Evolutionary conservation across 2,113 vertebrate genomes (phyloP).

Genomic region (Physeter macrocephalus): DNA sequence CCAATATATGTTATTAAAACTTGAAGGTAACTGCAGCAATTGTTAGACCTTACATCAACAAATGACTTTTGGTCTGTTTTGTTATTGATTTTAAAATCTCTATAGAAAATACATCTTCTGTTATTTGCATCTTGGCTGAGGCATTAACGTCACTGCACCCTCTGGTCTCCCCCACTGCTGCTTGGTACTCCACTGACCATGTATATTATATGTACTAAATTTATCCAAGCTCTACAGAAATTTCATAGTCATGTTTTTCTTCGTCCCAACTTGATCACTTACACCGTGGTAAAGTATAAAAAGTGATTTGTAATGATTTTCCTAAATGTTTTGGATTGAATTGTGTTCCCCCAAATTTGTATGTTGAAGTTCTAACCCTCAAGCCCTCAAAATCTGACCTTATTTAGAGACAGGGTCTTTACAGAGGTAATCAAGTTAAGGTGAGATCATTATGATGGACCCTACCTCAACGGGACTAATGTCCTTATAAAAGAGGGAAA

Average conservation of each 20-base stretch:
- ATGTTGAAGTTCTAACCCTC: background rate
- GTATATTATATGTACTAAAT: background rate
- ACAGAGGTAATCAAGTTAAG: background rate
- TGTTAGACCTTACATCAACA: background rate
- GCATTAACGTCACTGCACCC: rapidly evolving
- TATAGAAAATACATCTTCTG: background rate
- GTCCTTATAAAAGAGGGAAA: background rate
- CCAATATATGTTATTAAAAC: background rate
- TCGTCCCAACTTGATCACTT: background rate
- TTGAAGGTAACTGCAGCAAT: background rate
- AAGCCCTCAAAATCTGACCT: background rate
- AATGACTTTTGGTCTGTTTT: background rate
- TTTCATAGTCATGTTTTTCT: background rate
- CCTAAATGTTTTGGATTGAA: background rate
- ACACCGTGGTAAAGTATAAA: background rate
- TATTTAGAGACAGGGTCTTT: background rate
- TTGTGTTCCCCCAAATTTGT: too few relatives aligned
- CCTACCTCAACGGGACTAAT: background rate
- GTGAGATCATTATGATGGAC: background rate
- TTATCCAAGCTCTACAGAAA: background rate
- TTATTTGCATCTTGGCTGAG: background rate
- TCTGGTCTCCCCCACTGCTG: background rate
- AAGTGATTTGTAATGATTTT: background rate
- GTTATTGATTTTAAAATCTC: background rate
- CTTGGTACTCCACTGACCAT: background rate